Percentiles rank a stretch among this genome's conserved stretches.
These are phyloP conservation scores for Aselliscus stoliczkanus DNA, from an alignment of 2,797 vertebrate species.

Conservation along the genomic window DNA sequence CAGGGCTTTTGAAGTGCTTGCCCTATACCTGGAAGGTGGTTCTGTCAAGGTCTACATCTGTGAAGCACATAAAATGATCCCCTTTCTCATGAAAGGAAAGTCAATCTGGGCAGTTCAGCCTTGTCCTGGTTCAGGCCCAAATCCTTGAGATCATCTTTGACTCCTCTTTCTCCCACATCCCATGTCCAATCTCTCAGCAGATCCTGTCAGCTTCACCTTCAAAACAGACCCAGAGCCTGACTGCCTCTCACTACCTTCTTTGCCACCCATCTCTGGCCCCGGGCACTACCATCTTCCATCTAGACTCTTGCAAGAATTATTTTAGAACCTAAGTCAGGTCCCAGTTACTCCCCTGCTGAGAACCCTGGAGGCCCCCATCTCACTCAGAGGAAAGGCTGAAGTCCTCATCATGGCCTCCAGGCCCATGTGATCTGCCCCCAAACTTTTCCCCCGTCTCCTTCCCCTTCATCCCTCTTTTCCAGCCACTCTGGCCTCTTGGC, in stretches of 20 bases:
- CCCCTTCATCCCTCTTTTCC: too few relatives aligned
- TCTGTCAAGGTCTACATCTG: neutral
- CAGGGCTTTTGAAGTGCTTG: neutral
- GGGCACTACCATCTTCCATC: neutral
- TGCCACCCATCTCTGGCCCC: neutral
- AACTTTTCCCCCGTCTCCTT: neutral
- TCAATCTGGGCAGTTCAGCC: neutral
- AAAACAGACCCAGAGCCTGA: neutral
- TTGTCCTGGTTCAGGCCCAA: neutral
- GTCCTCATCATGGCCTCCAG: neutral
- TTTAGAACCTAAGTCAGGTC: neutral
- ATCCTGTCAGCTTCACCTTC: constrained; percentile 8
- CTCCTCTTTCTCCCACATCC: constrained; percentile 34
- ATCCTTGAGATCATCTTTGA: constrained; percentile 44
- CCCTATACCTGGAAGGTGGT: neutral
- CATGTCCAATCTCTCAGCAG: neutral
- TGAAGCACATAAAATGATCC: neutral
- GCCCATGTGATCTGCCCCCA: neutral
- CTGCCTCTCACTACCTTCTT: neutral
- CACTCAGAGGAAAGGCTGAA: neutral
- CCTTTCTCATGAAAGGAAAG: neutral
- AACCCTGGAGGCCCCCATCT: neutral
- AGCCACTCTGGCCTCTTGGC: neutral
- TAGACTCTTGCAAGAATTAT: neutral
- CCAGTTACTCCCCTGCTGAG: neutral